Evolutionary conservation across 2,113 vertebrate genomes (phyloP).

Genomic region (Chaetura pelagica): DNA sequence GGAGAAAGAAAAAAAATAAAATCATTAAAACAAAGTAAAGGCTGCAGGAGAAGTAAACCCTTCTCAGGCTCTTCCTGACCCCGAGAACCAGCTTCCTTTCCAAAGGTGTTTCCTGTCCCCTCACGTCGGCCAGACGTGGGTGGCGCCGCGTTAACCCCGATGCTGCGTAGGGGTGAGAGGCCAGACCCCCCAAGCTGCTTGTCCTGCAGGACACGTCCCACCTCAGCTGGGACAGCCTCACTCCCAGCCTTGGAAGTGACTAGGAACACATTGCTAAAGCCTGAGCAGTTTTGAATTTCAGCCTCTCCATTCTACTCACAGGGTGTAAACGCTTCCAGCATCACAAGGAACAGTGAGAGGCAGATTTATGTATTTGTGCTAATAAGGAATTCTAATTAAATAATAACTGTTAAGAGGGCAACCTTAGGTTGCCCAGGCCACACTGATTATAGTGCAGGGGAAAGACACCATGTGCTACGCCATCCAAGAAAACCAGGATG

Average conservation of each 20-base stretch:
- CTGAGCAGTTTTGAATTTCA: not conserved
- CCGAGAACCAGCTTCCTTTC: not conserved
- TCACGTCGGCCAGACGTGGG: rapidly evolving
- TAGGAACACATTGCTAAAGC: not conserved
- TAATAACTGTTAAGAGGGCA: not conserved
- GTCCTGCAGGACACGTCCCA: not conserved
- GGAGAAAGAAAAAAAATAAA: slow-evolving; percentile 47
- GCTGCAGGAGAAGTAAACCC: not conserved
- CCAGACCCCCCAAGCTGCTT: not conserved
- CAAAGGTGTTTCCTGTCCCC: not conserved
- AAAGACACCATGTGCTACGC: not conserved
- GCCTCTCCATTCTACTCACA: not conserved
- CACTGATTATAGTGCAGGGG: not conserved
- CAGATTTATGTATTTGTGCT: not conserved
- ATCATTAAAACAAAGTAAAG: slow-evolving; percentile 42
- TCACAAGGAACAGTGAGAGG: not conserved
- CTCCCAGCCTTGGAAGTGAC: not conserved
- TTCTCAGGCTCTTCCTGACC: not conserved
- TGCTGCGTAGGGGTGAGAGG: rapidly evolving
- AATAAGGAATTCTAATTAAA: not conserved
- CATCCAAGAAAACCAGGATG: not conserved
- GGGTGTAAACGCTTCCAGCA: not conserved
- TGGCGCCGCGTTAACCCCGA: not conserved
- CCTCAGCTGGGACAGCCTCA: not conserved
- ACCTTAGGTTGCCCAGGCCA: not conserved